phyloP scores from a whole-genome alignment of 2,797 vertebrate genomes.

The Mastacembelus armatus region DNA sequence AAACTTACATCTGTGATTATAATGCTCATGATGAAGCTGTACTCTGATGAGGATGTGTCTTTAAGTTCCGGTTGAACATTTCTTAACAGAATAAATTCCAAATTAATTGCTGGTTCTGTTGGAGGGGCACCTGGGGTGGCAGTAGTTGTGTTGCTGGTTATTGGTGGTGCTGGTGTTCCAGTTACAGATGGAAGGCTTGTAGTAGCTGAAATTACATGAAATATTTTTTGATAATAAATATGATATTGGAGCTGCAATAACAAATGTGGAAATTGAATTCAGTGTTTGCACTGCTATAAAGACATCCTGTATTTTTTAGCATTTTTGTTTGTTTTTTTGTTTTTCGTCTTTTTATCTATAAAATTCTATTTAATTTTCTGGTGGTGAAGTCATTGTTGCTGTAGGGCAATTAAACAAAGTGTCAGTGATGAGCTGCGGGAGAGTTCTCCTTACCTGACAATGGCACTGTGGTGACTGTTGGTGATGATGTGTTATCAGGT shows the following conservation, averaged over 20 bases:
- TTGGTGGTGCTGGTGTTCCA: not conserved
- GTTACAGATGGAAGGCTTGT: not conserved
- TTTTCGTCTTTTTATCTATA: no score
- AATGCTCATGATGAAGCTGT: not conserved
- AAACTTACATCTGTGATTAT: conserved; percentile 23
- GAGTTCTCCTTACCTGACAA: not conserved
- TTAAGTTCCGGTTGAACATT: rapidly evolving
- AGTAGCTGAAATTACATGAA: not conserved
- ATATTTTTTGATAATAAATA: no score
- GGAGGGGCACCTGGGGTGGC: not conserved
- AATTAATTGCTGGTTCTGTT: not conserved
- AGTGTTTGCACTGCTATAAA: no score
- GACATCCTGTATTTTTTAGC: no score
- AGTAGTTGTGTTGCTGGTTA: no score
- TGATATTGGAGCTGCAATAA: no score
- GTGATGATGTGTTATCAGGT: not conserved
- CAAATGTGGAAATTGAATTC: no score
- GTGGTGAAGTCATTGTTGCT: not conserved
- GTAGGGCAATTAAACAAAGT: not conserved
- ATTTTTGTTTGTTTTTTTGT: no score
- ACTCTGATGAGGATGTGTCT: conserved; percentile 11
- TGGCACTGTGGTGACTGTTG: not conserved
- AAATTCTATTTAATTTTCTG: no score
- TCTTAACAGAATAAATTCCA: conserved; percentile 40
- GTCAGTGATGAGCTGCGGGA: not conserved